Conservation (phyloP, 2,113 vertebrate species). For the Mesoclemmys tuberculata region DNA sequence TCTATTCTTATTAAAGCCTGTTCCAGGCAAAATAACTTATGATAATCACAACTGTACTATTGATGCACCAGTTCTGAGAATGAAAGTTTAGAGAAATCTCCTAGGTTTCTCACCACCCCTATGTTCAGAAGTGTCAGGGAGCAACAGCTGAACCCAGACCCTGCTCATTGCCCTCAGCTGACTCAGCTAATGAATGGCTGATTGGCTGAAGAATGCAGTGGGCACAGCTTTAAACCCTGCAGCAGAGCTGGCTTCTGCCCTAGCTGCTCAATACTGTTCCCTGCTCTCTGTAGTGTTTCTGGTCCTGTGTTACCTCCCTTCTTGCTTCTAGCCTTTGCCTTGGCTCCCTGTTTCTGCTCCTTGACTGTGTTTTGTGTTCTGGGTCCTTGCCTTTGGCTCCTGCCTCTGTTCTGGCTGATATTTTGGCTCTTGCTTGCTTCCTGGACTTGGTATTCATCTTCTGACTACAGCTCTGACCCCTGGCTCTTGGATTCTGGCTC, state of each 20-base stretch:
- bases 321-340: neutral
- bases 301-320: neutral
- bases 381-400: neutral
- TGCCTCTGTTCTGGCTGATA: neutral
- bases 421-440: neutral
- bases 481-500: neutral
- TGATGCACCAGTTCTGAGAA: constrained; percentile 30
- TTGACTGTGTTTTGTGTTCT: neutral
- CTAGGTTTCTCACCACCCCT: constrained; percentile 10
- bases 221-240: neutral
- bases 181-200: neutral
- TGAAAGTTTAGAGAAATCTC: constrained; percentile 14
- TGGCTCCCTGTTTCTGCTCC: neutral
- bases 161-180: neutral
- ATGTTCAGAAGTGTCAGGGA: neutral
- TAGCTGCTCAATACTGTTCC: neutral
- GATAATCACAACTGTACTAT: neutral
- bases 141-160: neutral
- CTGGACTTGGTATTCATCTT: neutral
- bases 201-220: neutral
- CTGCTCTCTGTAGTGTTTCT: neutral
- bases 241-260: neutral
- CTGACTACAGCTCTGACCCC: neutral
- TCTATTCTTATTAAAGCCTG: constrained; percentile 5
- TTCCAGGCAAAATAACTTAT: constrained; percentile 33